These are phyloP conservation scores for Conchocele bisecta DNA, from an alignment of 2,888 invertebrate genomes.

Conservation along the genomic window DNA sequence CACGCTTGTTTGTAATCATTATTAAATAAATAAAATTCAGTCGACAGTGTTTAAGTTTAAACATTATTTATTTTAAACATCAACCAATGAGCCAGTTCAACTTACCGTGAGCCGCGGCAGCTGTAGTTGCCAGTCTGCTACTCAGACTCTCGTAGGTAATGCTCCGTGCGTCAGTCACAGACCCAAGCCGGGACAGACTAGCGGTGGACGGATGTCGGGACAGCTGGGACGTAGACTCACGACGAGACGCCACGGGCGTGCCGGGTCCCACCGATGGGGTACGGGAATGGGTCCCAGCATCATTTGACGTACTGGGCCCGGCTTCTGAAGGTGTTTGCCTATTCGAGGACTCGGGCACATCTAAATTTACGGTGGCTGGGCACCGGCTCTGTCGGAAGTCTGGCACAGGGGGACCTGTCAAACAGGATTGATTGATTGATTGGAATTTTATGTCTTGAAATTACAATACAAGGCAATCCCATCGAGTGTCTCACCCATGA, in stretches of 20 bases:
- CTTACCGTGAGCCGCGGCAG: slow-evolving; percentile 34
- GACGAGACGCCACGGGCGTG: no score
- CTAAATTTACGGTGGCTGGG: slow-evolving; percentile 60
- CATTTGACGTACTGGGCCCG: no score
- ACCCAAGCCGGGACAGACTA: slow-evolving; percentile 38
- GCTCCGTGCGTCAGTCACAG: slow-evolving; percentile 28
- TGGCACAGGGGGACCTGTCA: slow-evolving; percentile 66
- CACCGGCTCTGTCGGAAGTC: slow-evolving; percentile 62
- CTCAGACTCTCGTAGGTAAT: slow-evolving; percentile 53
- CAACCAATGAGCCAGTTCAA: neutral
- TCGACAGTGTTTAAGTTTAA: no score
- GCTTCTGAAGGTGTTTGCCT: slow-evolving; percentile 36
- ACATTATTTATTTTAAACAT: neutral
- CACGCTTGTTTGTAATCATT: no score
- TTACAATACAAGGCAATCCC: no score
- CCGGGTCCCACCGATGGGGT: no score
- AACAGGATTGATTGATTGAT: no score
- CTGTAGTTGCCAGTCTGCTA: slow-evolving; percentile 38
- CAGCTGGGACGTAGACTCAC: slow-evolving; percentile 20
- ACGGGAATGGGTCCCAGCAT: no score
- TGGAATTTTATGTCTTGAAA: no score
- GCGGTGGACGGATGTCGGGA: slow-evolving; percentile 36
- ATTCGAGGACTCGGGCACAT: slow-evolving; percentile 29
- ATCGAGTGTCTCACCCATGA: no score
- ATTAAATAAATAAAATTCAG: no score